Base-by-base conservation (phyloP, 1,140 invertebrate genomes). In the Calliphora vicina region DNA sequence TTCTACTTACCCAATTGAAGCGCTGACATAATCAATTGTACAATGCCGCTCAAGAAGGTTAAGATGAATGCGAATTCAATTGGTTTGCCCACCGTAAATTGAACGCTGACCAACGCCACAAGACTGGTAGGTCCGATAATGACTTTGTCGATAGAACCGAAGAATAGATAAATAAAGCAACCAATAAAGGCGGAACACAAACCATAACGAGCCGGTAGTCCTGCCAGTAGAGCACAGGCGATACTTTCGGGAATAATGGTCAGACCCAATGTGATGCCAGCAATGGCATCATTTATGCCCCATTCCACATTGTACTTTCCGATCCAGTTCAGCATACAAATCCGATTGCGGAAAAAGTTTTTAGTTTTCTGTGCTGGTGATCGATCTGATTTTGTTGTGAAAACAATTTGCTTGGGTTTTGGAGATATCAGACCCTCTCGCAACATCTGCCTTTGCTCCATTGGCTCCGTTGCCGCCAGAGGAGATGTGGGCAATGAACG, bases 111-210 rank as follows among this genome's bases (percentile, higher is more conserved):
- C 45, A 90, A 82, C 0, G 89, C 89, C 83, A 97, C 96, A 15
- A 98, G 92, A 71, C 96, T 96, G 0, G 96, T 97, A 0, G 97
- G 96, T 67, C 97, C 97, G 84, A 98, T 96, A 0, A 96, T 97
- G 13, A 98, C 95, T 92, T 98, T 96, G 91, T 95, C 96, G 27
- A 97, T 95, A 0, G 96, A 97, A 1, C 98, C 98, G 85, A 99
- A 94, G 74, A 98, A 87, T 76, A 95, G 91, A 90, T 99, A 99
- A 15, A 98, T 91, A 86, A 98, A 96, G 82, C 95, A 93, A 91
- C 96, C 95, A 94, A 90, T 86, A 23, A 91, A 90, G 0, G 90
- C 89, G 25, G 90, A 90, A 80, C 88, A 91, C 0, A 91, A 84
- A 1, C 90, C 94, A 88, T 93, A 92, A 87, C 97, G 93, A 1